phyloP scores from a whole-genome alignment of 1,140 invertebrate genomes.

The Magallana gigas region DNA sequence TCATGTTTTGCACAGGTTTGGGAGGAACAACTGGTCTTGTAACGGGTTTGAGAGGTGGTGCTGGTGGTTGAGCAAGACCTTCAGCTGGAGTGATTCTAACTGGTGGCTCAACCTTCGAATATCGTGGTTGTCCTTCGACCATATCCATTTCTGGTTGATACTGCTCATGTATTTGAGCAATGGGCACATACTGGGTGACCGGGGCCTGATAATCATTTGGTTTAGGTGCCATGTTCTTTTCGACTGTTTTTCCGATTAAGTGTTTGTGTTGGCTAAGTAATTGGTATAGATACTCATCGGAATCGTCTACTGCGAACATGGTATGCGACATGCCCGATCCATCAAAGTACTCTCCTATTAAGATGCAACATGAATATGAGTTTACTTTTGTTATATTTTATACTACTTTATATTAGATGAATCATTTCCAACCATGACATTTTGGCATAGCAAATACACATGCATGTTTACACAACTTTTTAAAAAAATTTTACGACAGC shows the following conservation, averaged over 20 bases:
- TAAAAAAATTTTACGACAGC: not conserved
- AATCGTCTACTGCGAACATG: conserved; percentile 16
- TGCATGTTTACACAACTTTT: not conserved
- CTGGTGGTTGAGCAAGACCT: not conserved
- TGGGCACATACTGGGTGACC: conserved; percentile 8
- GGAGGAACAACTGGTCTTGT: not conserved
- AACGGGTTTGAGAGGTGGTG: not conserved
- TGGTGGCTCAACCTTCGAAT: conserved; percentile 7
- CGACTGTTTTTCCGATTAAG: not conserved
- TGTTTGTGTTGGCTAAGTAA: conserved; percentile 17
- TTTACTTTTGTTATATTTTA: not conserved
- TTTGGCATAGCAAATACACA: not conserved
- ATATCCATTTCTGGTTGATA: not conserved
- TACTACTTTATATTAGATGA: not conserved
- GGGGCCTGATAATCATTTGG: not conserved
- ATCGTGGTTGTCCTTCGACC: not conserved
- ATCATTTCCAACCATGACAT: not conserved
- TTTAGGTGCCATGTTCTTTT: conserved; percentile 33
- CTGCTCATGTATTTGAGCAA: conserved; percentile 1
- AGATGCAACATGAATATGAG: conserved; percentile 27
- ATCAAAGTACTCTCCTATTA: conserved; percentile 7
- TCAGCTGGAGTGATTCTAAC: conserved; percentile 5
- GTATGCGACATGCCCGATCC: conserved; percentile 6
- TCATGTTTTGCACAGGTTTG: not conserved
- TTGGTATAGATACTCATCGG: conserved; percentile 10